Base-by-base conservation (phyloP, 2,888 invertebrate species). In the Platycheirus rosarum region DNA sequence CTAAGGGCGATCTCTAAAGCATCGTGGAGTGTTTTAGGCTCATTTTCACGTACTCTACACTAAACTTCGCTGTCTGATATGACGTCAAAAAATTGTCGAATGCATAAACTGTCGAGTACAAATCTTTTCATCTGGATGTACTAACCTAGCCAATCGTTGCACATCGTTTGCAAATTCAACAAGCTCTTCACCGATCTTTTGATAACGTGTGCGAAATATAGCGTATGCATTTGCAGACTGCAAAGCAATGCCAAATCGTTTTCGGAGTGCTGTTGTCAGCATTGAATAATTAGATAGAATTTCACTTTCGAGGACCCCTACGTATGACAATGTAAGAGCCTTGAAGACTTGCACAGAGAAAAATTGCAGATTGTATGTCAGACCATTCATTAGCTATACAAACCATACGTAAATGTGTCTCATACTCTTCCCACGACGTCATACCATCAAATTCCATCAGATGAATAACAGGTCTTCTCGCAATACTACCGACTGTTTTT, bases 71-170 rank as follows among this genome's bases (percentile, higher is more conserved):
- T 23, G 20, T 57, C 42, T 2, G 26, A 42, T 4, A 57, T 40
- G 11, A 23, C 57, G 8, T 57, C 57, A 0, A 62, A 26, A 18
- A 62, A 46, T 8, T 62, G 46, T 62, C 46, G 60, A 16, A 62
- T 26, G 18, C 26, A 62, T 16, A 62, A 29, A 32, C n/a, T 62
- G 13, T 62, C 46, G 3, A 23, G 35, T 2, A 32, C 32, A 18
- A 32, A 44, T 16, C 14, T 44, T n/a, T 62, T 44, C 18, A 6
- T 23, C 6, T 9, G 62, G 18, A n/a, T 46, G 20, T 8, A 29
- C 46, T 14, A 62, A 18, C 20, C 13, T 4, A 9, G 60, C 9
- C 3, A 60, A 16, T 13, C 62, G 16, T 32, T 62, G 44, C 6
- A 55, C 37, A 23, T 55, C 55, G 13, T n/a, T 55, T 18, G 55